Conservation (phyloP, 2,888 invertebrate genomes). For the Melipona bicolor region DNA sequence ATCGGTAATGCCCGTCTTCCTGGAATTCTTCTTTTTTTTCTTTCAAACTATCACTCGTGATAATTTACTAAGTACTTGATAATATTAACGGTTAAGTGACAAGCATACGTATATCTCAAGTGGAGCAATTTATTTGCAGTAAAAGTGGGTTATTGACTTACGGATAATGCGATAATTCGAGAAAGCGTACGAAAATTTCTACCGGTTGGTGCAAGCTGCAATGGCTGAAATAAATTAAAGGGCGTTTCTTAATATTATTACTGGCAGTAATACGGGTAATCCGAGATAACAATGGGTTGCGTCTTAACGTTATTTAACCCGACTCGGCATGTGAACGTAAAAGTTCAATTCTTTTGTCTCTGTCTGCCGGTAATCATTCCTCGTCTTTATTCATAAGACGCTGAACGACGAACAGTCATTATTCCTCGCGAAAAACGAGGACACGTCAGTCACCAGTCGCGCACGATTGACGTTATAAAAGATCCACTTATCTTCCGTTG, state of each 20-base stretch:
- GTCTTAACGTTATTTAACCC: background rate
- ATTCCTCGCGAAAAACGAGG: background rate
- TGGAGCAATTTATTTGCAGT: background rate
- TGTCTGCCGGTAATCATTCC: background rate
- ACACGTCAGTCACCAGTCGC: background rate
- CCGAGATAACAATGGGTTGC: background rate
- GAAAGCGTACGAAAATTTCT: background rate
- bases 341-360: conserved; percentile 4
- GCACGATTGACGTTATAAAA: background rate
- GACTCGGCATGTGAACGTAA: background rate
- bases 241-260: background rate
- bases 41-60: background rate
- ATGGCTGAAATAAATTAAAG: background rate
- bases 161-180: background rate
- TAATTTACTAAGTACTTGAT: background rate
- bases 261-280: too few species aligned
- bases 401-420: background rate
- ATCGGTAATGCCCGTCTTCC: background rate
- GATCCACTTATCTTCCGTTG: too few species aligned
- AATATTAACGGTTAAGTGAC: background rate
- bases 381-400: background rate
- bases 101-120: background rate
- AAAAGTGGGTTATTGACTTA: background rate
- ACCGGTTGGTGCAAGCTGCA: background rate
- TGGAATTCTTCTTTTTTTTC: background rate